Base-by-base conservation (phyloP, 2,113 vertebrate species). In the Gymnarchus niloticus region DNA sequence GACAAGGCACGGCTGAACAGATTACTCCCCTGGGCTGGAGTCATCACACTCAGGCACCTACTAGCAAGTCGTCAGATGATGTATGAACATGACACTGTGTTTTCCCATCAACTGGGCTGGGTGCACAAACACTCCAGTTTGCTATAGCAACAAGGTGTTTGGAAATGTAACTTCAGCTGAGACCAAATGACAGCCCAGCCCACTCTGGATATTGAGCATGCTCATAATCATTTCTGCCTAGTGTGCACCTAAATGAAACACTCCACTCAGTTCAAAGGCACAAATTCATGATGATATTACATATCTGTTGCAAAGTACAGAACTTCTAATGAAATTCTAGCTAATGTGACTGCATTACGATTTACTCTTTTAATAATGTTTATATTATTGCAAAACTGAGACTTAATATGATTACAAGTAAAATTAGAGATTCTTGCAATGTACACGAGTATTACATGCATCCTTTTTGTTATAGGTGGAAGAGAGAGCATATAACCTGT, bases 81-180 rank as follows among this genome's bases (percentile, higher is more conserved):
- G 23, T 65, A 48, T 65, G 83, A 12, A 48, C 19, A 25, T 28
- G 83, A 65, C 83, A 83, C n/a, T 19, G n/a, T 46, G 28, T 46
- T 84, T 84, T 44, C 57, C 83, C 44, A 28, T 84, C 52, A 57
- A 49, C 83, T 84, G 41, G 41, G 5, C 83, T n/a, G 44, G 56
- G 21, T 84, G 9, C 1, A 1, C 54, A n/a, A 56, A 59, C 56
- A 44, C 33, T 28, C 28, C 21, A 37, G 19, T 59, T 83, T 7
- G 33, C 52, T 37, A n/a, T 23, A 57, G 82, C 82, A 57, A 44
- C 52, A 1, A 28, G 23, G 7, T n/a, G 21, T 83, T 46, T 19
- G 54, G 6, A 59, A 41, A 59, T n/a, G 44, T 33, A 52, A 28
- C 82, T 56, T 59, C 33, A n/a, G 41, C 37, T 44, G 28, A 37